Conservation (phyloP, 2,797 vertebrate genomes). For the Sebastes kiyomatsui region DNA sequence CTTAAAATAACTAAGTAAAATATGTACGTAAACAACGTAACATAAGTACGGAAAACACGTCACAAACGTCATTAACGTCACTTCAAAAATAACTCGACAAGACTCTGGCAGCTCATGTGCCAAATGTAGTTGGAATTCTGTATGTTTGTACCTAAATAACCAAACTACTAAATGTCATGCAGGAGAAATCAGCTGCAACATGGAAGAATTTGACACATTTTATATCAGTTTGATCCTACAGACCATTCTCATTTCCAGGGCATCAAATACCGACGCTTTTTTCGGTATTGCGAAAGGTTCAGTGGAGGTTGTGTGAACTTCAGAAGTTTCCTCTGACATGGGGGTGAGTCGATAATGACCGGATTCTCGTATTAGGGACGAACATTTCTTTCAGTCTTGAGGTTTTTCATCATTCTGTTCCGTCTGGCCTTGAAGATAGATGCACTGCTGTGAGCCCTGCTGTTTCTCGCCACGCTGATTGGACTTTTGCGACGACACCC, state of each 20-base stretch:
- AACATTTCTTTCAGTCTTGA: slow-evolving; percentile 44
- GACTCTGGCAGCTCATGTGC: background rate
- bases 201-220: slow-evolving; percentile 7
- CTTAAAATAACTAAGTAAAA: too few relatives aligned
- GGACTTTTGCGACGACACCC: slow-evolving; percentile 42
- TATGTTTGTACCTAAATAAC: background rate
- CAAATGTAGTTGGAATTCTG: background rate
- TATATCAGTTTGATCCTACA: slow-evolving; percentile 9
- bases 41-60: too few relatives aligned
- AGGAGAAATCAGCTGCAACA: background rate
- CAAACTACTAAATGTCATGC: background rate
- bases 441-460: slow-evolving; percentile 67
- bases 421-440: slow-evolving; percentile 58
- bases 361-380: slow-evolving; percentile 24
- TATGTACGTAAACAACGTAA: too few relatives aligned
- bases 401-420: slow-evolving; percentile 66
- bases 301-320: slow-evolving; percentile 19
- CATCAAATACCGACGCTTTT: too few relatives aligned
- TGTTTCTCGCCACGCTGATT: slow-evolving; percentile 65
- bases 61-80: too few relatives aligned
- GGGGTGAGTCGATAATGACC: slow-evolving; percentile 58
- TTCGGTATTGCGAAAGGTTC: background rate
- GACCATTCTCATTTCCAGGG: too few relatives aligned
- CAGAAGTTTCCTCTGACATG: slow-evolving; percentile 32
- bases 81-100: too few relatives aligned